These are phyloP conservation scores for Eustalomyia histrio DNA, from an alignment of 2,888 invertebrate species.

Conservation along the genomic window DNA sequence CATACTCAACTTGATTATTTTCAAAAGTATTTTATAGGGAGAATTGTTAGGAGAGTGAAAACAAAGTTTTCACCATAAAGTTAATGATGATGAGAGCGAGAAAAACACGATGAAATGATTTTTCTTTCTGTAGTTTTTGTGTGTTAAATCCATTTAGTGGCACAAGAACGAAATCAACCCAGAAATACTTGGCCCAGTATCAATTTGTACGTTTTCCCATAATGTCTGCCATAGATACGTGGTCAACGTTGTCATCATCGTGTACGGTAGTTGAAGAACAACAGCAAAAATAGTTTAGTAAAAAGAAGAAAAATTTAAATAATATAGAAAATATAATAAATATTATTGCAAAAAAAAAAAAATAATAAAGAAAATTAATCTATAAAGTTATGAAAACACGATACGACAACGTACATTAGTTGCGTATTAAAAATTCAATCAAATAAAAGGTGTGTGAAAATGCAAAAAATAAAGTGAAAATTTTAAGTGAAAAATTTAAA, in stretches of 20 bases:
- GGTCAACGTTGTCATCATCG: constrained; percentile 66
- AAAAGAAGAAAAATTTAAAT: constrained; percentile 36
- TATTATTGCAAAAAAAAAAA: constrained; percentile 30
- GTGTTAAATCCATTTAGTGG: constrained; percentile 59
- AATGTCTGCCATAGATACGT: constrained; percentile 75
- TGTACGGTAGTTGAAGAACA: constrained; percentile 64
- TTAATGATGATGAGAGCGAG: constrained; percentile 39
- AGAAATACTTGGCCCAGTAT: constrained; percentile 78
- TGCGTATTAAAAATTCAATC: constrained; percentile 22
- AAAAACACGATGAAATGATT: constrained; percentile 32
- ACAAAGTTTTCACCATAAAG: constrained; percentile 29
- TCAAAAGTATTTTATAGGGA: constrained; percentile 5
- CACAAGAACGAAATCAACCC: constrained; percentile 70
- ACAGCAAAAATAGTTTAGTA: constrained; percentile 60
- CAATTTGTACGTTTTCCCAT: constrained; percentile 79
- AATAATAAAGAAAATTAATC: constrained; percentile 11
- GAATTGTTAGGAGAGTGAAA: constrained; percentile 17
- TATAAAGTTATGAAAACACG: constrained; percentile 26
- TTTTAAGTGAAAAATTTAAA: constrained; percentile 10
- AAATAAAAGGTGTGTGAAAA: constrained; percentile 47
- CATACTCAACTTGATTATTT: constrained; percentile 35
- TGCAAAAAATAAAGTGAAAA: constrained; percentile 17
- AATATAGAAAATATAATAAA: constrained; percentile 25
- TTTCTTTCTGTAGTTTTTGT: constrained; percentile 48
- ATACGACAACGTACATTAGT: constrained; percentile 20